Evolutionary conservation across 2,888 invertebrate species (phyloP), one percentile per base, ranked within the genome.

Genomic region (Tenthredo livida): DNA sequence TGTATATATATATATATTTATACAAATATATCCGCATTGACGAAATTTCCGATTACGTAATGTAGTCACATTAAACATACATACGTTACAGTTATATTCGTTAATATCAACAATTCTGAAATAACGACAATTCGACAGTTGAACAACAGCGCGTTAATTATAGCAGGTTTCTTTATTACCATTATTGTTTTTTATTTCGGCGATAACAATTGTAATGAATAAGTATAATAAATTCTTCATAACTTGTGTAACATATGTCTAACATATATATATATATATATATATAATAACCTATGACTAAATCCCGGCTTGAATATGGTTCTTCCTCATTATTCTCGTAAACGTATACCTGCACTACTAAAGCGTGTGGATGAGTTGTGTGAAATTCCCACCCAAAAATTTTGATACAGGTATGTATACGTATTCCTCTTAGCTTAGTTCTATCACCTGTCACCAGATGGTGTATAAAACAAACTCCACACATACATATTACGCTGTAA

Each of bases 391-490:
- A 54, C n/a, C n/a, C 54, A n/a, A 54, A 54, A 54, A n/a, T n/a
- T 54, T n/a, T 7, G 1, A n/a, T 9, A n/a, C n/a, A 73, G 9
- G 21, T 12, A 43, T 1, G 29, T 29, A 2, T n/a, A n/a, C n/a
- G n/a, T 73, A 21, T 5, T 12, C 43, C 9, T 2, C 1, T 9
- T 4, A 5, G 15, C 0, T 73, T 47, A 29, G 25, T 29, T 73
- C 25, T 73, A 25, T 73, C 73, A 73, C 73, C 47, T 73, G 73
- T 40, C 43, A 40, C 40, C 43, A 73, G 73, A 73, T 25, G 43
- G 73, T n/a, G 73, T 67, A 33, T 54, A 7, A 7, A 54, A n/a
- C 54, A 1, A n/a, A 54, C 54, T n/a, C n/a, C 12, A 33, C 33
- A 33, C 4, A 33, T 61, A 25, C 25, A 25, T 61, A 10, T 12